These are phyloP conservation scores for Gymnoscelis rufifasciata DNA, from an alignment of 2,888 invertebrate genomes.

Conservation along the genomic window DNA sequence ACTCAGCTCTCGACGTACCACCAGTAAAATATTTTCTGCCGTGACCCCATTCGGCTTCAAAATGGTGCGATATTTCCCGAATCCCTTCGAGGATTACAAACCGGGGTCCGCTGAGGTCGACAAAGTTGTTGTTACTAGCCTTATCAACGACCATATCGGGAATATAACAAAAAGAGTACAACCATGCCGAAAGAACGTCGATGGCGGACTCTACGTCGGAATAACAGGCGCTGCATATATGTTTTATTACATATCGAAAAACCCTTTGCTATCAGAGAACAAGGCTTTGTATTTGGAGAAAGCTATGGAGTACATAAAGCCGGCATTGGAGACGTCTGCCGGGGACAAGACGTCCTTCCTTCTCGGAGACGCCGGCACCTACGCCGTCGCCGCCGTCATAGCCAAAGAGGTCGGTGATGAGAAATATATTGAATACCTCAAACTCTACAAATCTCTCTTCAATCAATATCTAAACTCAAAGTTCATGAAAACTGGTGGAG, in stretches of 20 bases:
- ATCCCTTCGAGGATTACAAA: constrained; percentile 55
- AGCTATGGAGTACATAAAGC: constrained; percentile 81
- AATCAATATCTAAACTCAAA: constrained; percentile 52
- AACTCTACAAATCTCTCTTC: constrained; percentile 61
- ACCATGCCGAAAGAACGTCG: constrained; percentile 66
- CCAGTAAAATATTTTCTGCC: constrained; percentile 36
- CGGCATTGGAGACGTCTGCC: constrained; percentile 77
- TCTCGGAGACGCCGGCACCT: constrained; percentile 88
- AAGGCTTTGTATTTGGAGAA: constrained; percentile 74
- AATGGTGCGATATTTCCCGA: constrained; percentile 69
- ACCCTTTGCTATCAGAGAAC: constrained; percentile 64
- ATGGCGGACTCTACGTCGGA: constrained; percentile 83
- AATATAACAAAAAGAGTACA: constrained; percentile 55
- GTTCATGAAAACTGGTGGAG: constrained; percentile 84
- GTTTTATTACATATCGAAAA: constrained; percentile 84
- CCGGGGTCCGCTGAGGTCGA: constrained; percentile 36
- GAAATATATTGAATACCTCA: constrained; percentile 46
- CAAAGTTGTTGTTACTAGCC: constrained; percentile 41
- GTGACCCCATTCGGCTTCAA: constrained; percentile 33
- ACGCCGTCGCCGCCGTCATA: constrained; percentile 84
- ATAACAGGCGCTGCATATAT: constrained; percentile 86
- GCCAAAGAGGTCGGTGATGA: constrained; percentile 73
- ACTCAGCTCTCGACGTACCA: constrained; percentile 28
- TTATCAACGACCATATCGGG: constrained; percentile 51
- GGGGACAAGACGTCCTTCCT: constrained; percentile 85